Evolutionary conservation across 2,797 vertebrate genomes (phyloP).

Genomic region (Clarias platycephalus): DNA sequence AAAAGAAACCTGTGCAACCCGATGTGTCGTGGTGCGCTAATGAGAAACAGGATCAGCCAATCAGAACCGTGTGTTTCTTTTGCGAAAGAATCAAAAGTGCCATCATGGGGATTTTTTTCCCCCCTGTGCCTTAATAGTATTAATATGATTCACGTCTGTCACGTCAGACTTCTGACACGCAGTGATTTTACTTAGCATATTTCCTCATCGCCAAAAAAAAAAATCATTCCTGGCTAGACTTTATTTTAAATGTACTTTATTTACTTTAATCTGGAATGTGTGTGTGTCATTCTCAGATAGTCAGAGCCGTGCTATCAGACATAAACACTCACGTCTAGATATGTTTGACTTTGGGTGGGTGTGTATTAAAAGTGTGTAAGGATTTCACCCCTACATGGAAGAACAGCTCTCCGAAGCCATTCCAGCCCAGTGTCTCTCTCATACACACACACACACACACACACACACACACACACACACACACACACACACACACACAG

Average conservation of each 20-base stretch:
- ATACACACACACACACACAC: too few species aligned
- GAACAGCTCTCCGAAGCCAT: not conserved
- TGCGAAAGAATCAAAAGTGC: not conserved
- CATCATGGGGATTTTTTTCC: not conserved
- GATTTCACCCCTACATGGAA: slow-evolving; percentile 5
- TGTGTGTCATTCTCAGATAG: not conserved
- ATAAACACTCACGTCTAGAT: not conserved
- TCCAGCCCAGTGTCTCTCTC: not conserved
- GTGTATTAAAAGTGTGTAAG: not conserved
- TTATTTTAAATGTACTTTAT: too few species aligned
- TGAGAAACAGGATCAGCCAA: not conserved
- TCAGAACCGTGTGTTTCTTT: not conserved
- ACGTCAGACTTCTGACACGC: not conserved
- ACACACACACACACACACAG: too few species aligned
- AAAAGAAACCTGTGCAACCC: not conserved
- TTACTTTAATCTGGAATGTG: not conserved
- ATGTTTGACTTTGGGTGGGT: not conserved
- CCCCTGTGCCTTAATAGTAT: not conserved
- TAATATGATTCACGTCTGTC: not conserved
- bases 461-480: too few species aligned
- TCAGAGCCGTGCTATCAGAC: not conserved
- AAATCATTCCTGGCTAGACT: not conserved
- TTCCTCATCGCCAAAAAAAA: not conserved
- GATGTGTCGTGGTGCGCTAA: not conserved
- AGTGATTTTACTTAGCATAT: not conserved